Evolutionary conservation across 2,888 invertebrate genomes (phyloP).

Genomic region (Drosophila meridionalis): DNA sequence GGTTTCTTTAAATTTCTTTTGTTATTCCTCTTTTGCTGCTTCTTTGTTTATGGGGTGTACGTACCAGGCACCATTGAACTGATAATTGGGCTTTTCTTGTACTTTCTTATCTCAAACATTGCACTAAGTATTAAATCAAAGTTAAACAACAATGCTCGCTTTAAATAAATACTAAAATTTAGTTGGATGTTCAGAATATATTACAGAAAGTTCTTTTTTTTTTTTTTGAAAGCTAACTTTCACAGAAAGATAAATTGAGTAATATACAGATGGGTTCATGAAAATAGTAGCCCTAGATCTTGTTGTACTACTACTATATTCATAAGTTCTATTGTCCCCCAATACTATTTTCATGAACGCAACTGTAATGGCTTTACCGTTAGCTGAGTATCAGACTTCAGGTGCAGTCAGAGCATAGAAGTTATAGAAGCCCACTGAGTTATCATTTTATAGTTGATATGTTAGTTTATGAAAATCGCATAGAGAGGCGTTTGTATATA

Average conservation of each 20-base stretch:
- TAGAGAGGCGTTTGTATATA: not conserved
- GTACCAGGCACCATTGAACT: conserved; percentile 47
- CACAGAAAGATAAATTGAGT: too few relatives aligned
- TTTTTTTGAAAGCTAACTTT: too few relatives aligned
- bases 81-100: conserved; percentile 32
- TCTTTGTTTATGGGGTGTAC: conserved; percentile 49
- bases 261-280: not conserved
- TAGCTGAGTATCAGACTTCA: too few relatives aligned
- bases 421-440: too few relatives aligned
- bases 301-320: not conserved
- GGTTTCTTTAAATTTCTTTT: not conserved
- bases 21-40: not conserved
- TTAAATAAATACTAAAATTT: not conserved
- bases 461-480: not conserved
- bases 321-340: not conserved
- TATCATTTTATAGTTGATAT: too few relatives aligned
- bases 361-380: not conserved
- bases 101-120: conserved; percentile 19
- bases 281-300: not conserved
- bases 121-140: not conserved
- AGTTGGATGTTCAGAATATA: too few relatives aligned
- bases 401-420: not conserved
- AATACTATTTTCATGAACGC: not conserved
- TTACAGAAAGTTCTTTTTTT: too few relatives aligned
- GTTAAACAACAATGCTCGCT: not conserved